Percentiles rank a stretch among this genome's conserved stretches.
These are phyloP conservation scores for Neoascia interrupta DNA, from an alignment of 2,888 invertebrate genomes.

Conservation along the genomic window DNA sequence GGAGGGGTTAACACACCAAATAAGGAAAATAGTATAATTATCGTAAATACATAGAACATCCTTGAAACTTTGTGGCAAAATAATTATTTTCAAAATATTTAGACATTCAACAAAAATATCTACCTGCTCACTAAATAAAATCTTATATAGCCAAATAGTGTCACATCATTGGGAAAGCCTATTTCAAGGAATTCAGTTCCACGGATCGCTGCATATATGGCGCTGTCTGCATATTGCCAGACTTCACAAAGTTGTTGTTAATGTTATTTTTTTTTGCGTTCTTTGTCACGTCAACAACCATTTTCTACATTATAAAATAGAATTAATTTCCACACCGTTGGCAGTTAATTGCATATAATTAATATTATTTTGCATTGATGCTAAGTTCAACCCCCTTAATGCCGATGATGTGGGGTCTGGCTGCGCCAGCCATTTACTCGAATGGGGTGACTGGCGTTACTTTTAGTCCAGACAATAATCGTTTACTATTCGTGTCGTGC, in stretches of 20 bases:
- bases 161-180: no score
- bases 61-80: no score
- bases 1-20: no score
- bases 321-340: constrained; percentile 59
- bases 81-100: no score
- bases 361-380: constrained; percentile 62
- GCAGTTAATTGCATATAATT: constrained; percentile 66
- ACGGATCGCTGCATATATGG: constrained; percentile 48
- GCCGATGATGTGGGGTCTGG: constrained; percentile 39
- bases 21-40: no score
- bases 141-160: no score
- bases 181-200: no score
- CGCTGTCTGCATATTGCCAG: constrained; percentile 48
- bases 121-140: no score
- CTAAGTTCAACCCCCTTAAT: constrained; percentile 35
- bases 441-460: constrained; percentile 51
- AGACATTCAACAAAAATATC: no score
- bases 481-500: constrained; percentile 50
- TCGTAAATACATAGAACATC: no score
- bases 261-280: constrained; percentile 19
- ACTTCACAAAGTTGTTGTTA: constrained; percentile 5
- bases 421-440: constrained; percentile 38
- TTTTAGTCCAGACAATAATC: constrained; percentile 38
- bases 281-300: constrained; percentile 60
- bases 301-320: constrained; percentile 63